These are phyloP conservation scores for Megastigmus dorsalis DNA, from an alignment of 2,888 invertebrate species.

Conservation along the genomic window DNA sequence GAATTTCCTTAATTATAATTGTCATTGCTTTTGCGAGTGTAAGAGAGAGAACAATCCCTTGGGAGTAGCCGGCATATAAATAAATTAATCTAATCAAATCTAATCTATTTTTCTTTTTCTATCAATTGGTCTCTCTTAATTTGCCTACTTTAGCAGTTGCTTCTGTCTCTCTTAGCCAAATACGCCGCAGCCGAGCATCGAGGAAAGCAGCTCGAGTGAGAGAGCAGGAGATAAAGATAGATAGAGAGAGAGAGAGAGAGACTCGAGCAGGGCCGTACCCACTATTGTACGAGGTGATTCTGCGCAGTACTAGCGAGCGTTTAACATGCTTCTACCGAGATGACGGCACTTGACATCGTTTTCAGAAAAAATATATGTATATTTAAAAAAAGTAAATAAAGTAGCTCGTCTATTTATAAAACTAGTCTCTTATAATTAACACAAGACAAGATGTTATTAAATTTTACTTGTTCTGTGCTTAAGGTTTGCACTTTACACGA, in stretches of 20 bases:
- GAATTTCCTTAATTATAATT: neutral
- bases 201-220: slow-evolving; percentile 29
- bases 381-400: too few relatives aligned
- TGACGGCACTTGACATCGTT: too few relatives aligned
- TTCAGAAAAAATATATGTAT: too few relatives aligned
- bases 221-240: too few relatives aligned
- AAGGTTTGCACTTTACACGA: too few relatives aligned
- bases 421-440: too few relatives aligned
- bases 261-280: slow-evolving; percentile 12
- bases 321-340: neutral
- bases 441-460: too few relatives aligned
- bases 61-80: slow-evolving; percentile 8
- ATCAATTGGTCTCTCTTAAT: neutral
- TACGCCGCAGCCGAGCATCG: slow-evolving; percentile 39
- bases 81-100: slow-evolving; percentile 41
- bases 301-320: neutral
- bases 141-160: neutral
- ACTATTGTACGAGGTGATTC: neutral
- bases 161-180: slow-evolving; percentile 21
- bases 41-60: neutral
- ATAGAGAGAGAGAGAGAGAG: too few relatives aligned
- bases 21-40: neutral
- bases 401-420: too few relatives aligned
- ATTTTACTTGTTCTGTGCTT: too few relatives aligned
- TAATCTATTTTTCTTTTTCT: neutral